Percentiles rank a stretch among this genome's conserved stretches.
These are phyloP conservation scores for Pelecanus crispus DNA, from an alignment of 2,113 vertebrate species.

Conservation along the genomic window DNA sequence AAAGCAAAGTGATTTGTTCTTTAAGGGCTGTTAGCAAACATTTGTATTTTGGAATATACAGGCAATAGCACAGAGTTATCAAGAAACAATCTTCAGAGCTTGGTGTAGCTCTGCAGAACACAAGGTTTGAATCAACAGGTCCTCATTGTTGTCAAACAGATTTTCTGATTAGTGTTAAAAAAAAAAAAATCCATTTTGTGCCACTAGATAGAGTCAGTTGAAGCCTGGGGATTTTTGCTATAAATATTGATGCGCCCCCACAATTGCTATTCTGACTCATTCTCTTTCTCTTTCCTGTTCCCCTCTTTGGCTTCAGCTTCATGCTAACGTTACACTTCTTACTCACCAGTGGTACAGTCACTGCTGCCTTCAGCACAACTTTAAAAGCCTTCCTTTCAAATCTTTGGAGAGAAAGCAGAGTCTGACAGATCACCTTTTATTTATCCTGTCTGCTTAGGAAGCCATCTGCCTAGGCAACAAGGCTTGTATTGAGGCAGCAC, in stretches of 20 bases:
- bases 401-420: not conserved
- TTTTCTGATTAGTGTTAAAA: not conserved
- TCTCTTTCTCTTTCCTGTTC: not conserved
- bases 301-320: slow-evolving; percentile 6
- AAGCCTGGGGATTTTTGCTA: slow-evolving; percentile 20
- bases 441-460: not conserved
- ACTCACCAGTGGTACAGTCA: not conserved
- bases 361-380: not conserved
- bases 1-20: not conserved
- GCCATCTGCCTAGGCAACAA: not conserved
- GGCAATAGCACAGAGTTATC: not conserved
- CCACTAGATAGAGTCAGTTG: not conserved
- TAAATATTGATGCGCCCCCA: slow-evolving; percentile 26
- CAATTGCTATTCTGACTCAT: slow-evolving; percentile 43
- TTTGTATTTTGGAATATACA: not conserved
- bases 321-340: not conserved
- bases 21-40: not conserved
- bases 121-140: slow-evolving; percentile 21
- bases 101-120: not conserved
- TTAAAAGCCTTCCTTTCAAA: not conserved
- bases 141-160: not conserved
- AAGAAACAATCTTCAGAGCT: not conserved
- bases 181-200: not conserved
- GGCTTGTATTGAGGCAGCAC: not conserved
- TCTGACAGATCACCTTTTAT: slow-evolving; percentile 8